These are phyloP conservation scores for Nymphalis urticae DNA, from an alignment of 2,888 invertebrate genomes.

Conservation along the genomic window DNA sequence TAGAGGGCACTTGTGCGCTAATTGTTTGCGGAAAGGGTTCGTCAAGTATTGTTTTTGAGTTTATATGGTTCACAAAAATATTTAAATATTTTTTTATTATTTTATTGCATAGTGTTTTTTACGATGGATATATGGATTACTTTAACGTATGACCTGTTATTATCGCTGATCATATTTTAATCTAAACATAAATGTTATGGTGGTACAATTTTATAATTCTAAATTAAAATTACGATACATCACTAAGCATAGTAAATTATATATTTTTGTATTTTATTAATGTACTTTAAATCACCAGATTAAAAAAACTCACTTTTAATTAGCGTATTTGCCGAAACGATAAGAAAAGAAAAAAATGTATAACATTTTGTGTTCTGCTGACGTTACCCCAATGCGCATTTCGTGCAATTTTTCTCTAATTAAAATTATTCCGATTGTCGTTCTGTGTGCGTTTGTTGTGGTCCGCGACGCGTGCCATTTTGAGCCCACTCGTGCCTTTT, in stretches of 20 bases:
- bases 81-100: background rate
- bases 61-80: conserved; percentile 62
- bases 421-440: conserved; percentile 81
- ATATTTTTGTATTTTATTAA: too few species aligned
- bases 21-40: conserved; percentile 81
- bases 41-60: conserved; percentile 72
- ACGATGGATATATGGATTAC: background rate
- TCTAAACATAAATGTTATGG: too few species aligned
- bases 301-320: too few species aligned
- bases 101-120: background rate
- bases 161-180: too few species aligned
- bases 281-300: too few species aligned
- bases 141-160: too few species aligned
- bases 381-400: conserved; percentile 63
- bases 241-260: too few species aligned
- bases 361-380: conserved; percentile 35
- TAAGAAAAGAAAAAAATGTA: too few species aligned
- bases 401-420: conserved; percentile 80
- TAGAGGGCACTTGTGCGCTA: conserved; percentile 72
- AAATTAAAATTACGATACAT: too few species aligned
- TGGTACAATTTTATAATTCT: too few species aligned
- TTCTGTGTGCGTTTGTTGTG: conserved; percentile 74
- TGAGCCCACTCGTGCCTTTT: conserved; percentile 75
- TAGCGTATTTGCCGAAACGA: too few species aligned
- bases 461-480: conserved; percentile 75